Base-by-base conservation (phyloP, 1,140 invertebrate species). In the Drosophila miranda region DNA sequence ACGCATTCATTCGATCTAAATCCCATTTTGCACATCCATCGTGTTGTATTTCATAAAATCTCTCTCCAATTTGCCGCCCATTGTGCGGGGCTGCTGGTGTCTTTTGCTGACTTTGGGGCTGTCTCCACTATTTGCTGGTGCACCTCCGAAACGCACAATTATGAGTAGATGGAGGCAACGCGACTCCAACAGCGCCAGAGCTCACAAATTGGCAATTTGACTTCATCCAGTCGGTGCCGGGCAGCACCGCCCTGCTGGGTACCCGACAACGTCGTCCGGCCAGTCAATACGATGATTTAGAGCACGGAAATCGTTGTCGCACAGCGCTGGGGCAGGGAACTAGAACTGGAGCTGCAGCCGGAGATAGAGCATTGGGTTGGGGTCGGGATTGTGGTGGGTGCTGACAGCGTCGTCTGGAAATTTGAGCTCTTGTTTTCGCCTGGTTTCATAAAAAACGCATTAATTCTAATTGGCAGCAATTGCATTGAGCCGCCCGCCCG, bases 401-500 rank as follows among this genome's bases (percentile, higher is more conserved):
- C 53, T 55, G 63, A 26, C 50, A 51, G 50, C 23, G 34, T 50
- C 55, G 78, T 60, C 68, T 81, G 74, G 78, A 74, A 81, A 81
- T 71, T 78, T 55, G 64, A 83, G 70, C 71, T 78, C 54, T 74
- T 74, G 69, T 73, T 72, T 62, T 73, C 59, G 52, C 51, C 46
- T 26, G 49, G 59, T 76, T 73, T 76, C 57, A 76, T 80, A 72
- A 86, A 84, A 86, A 80, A 69, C 52, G 49, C 80, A 84, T 86
- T 86, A 84, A 86, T 86, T 86, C 72, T 71, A 81, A 77, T 84
- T 84, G 81, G 62, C 71, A 83, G 79, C 79, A 83, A 83, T 83
- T 83, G 79, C 77, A 81, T 54, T 34, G 63, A 68, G 58, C 80
- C 80, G 41, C 61, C 81, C 80, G 79, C 61, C 81, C 80, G 79